These are phyloP conservation scores for Apamea monoglypha DNA, from an alignment of 2,888 invertebrate species.

Conservation along the genomic window DNA sequence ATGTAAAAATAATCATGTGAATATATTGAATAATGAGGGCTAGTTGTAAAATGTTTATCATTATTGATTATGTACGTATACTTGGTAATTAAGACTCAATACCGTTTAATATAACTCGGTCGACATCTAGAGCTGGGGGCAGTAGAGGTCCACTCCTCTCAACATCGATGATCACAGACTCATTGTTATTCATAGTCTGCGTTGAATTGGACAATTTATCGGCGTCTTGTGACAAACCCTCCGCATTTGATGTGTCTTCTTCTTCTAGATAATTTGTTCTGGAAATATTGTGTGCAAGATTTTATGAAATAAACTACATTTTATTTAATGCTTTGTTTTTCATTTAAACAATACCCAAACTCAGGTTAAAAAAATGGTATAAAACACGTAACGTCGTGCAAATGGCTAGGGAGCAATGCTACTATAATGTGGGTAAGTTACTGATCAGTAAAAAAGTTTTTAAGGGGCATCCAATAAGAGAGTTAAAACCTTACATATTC, in stretches of 20 bases:
- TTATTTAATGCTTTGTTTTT: neutral
- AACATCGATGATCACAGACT: conserved; percentile 28
- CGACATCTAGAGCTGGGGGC: conserved; percentile 54
- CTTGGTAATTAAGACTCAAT: conserved; percentile 4
- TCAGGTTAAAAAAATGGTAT: neutral
- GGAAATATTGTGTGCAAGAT: conserved; percentile 12
- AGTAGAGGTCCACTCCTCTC: conserved; percentile 32
- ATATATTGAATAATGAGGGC: neutral
- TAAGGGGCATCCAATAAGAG: neutral
- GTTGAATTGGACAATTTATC: conserved; percentile 40
- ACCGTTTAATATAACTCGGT: conserved; percentile 60
- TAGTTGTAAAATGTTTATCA: neutral
- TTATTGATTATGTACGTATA: neutral
- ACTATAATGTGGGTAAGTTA: neutral
- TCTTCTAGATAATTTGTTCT: conserved; percentile 45
- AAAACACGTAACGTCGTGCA: neutral
- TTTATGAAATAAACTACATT: conserved; percentile 13
- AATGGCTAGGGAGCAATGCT: neutral
- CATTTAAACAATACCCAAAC: neutral
- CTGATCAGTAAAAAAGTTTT: neutral
- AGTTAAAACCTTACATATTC: neutral
- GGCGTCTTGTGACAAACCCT: conserved; percentile 20
- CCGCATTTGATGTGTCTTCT: conserved; percentile 19
- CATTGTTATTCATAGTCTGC: conserved; percentile 39
- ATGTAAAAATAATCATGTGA: neutral